Evolutionary conservation across 1,140 invertebrate species (phyloP).

Genomic region (Homarus americanus): DNA sequence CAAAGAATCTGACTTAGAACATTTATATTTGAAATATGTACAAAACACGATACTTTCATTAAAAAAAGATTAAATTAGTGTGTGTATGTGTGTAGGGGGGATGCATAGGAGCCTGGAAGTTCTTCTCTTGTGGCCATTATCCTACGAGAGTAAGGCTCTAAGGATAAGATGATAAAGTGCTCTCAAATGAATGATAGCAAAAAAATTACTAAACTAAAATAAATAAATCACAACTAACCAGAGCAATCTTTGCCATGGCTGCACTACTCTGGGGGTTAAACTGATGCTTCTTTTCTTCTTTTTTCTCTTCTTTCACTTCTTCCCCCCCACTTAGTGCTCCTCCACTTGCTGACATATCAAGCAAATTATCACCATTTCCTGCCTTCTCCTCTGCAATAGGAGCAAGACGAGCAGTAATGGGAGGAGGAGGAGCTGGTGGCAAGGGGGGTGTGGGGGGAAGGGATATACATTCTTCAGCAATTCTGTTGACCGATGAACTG

Average conservation of each 20-base stretch:
- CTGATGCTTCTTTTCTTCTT: slow-evolving; percentile 46
- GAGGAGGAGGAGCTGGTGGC: slow-evolving; percentile 17
- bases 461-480: slow-evolving; percentile 34
- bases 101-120: too few relatives aligned
- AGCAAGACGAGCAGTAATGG: background rate
- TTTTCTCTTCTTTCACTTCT: slow-evolving; percentile 48
- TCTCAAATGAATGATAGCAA: too few relatives aligned
- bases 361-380: slow-evolving; percentile 17
- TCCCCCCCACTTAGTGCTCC: slow-evolving; percentile 13
- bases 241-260: slow-evolving; percentile 64
- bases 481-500: slow-evolving; percentile 38
- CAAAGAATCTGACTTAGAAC: too few relatives aligned
- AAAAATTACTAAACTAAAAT: too few relatives aligned
- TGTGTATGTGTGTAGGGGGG: too few relatives aligned
- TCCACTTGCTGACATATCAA: slow-evolving; percentile 38
- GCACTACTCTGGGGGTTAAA: slow-evolving; percentile 65
- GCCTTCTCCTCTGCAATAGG: slow-evolving; percentile 44
- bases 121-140: too few relatives aligned
- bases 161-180: too few relatives aligned
- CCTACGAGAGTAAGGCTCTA: too few relatives aligned
- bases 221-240: slow-evolving; percentile 27
- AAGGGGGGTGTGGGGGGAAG: slow-evolving; percentile 8
- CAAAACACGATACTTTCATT: too few relatives aligned
- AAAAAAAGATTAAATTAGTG: too few relatives aligned
- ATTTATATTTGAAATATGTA: too few relatives aligned